Base-by-base conservation (phyloP, 2,113 vertebrate species). In the Ophthalmolycus amberensis region DNA sequence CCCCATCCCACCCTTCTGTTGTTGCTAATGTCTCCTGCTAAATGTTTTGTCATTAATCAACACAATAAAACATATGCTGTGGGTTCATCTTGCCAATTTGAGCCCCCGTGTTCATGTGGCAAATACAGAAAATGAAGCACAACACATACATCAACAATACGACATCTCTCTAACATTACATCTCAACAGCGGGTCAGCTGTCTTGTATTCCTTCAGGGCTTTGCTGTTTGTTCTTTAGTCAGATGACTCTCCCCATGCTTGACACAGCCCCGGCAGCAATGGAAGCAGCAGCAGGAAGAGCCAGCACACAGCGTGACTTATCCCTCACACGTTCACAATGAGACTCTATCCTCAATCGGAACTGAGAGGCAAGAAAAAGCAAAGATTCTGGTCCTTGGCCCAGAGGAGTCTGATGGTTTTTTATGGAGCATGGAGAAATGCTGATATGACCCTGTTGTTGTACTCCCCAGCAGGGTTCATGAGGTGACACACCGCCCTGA, bases 271-370 rank as follows among this genome's bases (percentile, higher is more conserved):
- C 72, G 59, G 75, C 60, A 83, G 88, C 89, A 71, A 79, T 84
- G 54, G 84, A 85, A 80, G 83, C 79, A 81, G 77, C 91, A 88
- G 76, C 75, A 89, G 82, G 62, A 71, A 82, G 54, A 87, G 80
- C 70, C 86, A 79, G 77, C 79, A 74, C 75, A 87, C 81, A 88
- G 89, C 75, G 72, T 87, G 90, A 92, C 88, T 85, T 82, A 85
- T 83, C 82, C 88, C 83, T 83, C 82, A 29, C 85, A 32, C 88
- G 89, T 91, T 92, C 85, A 90, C 92, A 94, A 93, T 88, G 86
- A 88, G 77, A 79, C 80, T 87, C 80, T 86, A 62, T 81, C 54
- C 68, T 79, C 59, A 48, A 52, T 22, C 67, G 60, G 81, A 85
- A 82, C 54, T 20, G 37, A 76, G 68, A 63, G 37, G 69, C 71